A percentile compares a stretch with the other conserved stretches of the same genome.
Conservation (phyloP, 2,113 vertebrate genomes). For the Halcyon malimbica region DNA sequence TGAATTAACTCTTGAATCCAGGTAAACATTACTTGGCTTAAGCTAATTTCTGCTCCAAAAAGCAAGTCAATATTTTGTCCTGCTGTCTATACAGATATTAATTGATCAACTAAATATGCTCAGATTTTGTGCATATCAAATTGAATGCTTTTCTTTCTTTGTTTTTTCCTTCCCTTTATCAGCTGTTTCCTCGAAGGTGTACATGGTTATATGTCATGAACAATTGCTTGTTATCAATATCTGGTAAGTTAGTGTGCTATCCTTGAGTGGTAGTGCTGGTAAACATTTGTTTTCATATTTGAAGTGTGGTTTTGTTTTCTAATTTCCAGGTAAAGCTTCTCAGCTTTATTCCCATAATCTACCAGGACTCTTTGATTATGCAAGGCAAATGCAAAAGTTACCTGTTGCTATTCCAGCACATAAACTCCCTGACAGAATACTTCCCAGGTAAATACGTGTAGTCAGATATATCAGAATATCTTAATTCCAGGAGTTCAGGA, state of each 20-base stretch:
- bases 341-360: conserved; percentile 98
- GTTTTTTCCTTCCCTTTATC: conserved; percentile 35
- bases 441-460: conserved; percentile 84
- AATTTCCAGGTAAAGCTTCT: conserved; percentile 91
- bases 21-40: neutral
- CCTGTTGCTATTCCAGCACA: conserved; percentile 97
- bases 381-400: conserved; percentile 95
- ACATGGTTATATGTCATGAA: conserved; percentile 99
- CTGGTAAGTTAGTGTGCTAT: conserved; percentile 81
- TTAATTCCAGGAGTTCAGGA: neutral
- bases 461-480: neutral
- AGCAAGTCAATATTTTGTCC: neutral
- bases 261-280: neutral
- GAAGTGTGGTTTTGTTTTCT: conserved; percentile 62
- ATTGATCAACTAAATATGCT: neutral
- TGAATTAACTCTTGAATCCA: conserved; percentile 29
- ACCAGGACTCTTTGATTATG: conserved; percentile 93
- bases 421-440: conserved; percentile 95
- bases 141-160: neutral
- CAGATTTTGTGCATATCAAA: neutral
- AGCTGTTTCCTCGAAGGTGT: conserved; percentile 96
- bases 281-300: conserved; percentile 9
- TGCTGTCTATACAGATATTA: neutral
- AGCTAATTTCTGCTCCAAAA: neutral
- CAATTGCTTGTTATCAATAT: conserved; percentile 95